These are phyloP conservation scores for Branchipolynoe longqiensis DNA, from an alignment of 2,888 invertebrate species.

Conservation along the genomic window DNA sequence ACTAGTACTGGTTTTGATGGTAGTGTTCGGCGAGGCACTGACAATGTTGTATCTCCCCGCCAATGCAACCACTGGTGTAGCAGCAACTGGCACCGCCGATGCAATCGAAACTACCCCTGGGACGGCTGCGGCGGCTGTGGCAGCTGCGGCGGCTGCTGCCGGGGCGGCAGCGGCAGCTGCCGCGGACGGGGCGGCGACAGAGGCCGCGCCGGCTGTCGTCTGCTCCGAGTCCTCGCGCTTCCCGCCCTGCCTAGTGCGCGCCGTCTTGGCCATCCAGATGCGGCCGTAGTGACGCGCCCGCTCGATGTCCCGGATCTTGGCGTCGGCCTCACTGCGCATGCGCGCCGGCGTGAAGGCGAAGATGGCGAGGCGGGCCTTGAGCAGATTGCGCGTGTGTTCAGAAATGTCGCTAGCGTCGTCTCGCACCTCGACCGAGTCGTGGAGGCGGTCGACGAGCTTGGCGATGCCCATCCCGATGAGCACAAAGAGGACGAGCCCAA, in stretches of 20 bases:
- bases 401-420: constrained; percentile 33
- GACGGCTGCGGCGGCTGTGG: background rate
- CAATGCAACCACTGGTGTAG: too few species aligned
- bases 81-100: background rate
- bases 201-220: background rate
- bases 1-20: too few species aligned
- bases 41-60: too few species aligned
- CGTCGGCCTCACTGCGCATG: constrained; percentile 9
- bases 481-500: background rate
- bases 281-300: constrained; percentile 21
- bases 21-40: too few species aligned
- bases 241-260: background rate
- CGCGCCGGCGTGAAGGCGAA: constrained; percentile 30
- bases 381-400: constrained; percentile 37
- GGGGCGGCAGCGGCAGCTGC: background rate
- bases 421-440: constrained; percentile 4
- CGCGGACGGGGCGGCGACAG: background rate
- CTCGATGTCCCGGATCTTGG: background rate
- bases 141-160: background rate
- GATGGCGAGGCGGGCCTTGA: constrained; percentile 39
- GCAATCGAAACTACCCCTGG: background rate
- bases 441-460: constrained; percentile 34
- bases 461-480: constrained; percentile 21
- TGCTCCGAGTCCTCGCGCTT: background rate
- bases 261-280: constrained; percentile 3